phyloP scores from a whole-genome alignment of 2,888 invertebrate species.

The Eulithis prunata region DNA sequence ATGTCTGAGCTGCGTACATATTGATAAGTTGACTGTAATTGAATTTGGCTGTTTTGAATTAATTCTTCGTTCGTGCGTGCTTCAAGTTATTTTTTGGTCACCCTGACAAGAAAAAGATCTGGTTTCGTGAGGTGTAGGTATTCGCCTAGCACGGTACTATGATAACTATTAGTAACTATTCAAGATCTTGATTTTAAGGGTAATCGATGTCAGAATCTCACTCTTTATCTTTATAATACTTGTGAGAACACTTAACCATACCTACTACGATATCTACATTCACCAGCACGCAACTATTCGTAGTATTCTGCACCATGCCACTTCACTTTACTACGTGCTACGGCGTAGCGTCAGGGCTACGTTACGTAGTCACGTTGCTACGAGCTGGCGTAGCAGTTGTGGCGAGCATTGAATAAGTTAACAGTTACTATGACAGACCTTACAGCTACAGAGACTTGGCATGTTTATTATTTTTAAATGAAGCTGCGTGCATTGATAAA shows the following conservation, averaged over 20 bases:
- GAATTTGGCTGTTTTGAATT: slow-evolving; percentile 15
- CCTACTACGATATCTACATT: not conserved
- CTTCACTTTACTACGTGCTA: slow-evolving; percentile 57
- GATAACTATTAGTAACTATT: too few relatives aligned
- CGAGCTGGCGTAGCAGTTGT: slow-evolving; percentile 56
- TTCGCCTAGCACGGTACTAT: too few relatives aligned
- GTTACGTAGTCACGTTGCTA: slow-evolving; percentile 68
- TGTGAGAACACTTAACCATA: too few relatives aligned
- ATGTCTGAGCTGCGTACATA: slow-evolving; percentile 16
- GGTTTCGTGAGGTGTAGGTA: too few relatives aligned
- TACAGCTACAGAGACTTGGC: not conserved
- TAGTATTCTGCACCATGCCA: slow-evolving; percentile 30
- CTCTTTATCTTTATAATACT: too few relatives aligned
- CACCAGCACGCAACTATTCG: slow-evolving; percentile 1
- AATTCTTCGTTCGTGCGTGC: not conserved
- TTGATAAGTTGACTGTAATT: slow-evolving; percentile 22
- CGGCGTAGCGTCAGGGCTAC: slow-evolving; percentile 66
- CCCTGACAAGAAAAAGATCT: too few relatives aligned
- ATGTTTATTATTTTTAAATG: not conserved
- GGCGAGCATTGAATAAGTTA: not conserved
- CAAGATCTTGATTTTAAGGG: too few relatives aligned
- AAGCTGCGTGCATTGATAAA: too few relatives aligned
- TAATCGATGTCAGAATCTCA: too few relatives aligned
- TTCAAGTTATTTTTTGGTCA: not conserved
- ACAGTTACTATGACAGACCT: not conserved